Evolutionary conservation across 2,113 vertebrate genomes (phyloP).

Genomic region (Panthera uncia): DNA sequence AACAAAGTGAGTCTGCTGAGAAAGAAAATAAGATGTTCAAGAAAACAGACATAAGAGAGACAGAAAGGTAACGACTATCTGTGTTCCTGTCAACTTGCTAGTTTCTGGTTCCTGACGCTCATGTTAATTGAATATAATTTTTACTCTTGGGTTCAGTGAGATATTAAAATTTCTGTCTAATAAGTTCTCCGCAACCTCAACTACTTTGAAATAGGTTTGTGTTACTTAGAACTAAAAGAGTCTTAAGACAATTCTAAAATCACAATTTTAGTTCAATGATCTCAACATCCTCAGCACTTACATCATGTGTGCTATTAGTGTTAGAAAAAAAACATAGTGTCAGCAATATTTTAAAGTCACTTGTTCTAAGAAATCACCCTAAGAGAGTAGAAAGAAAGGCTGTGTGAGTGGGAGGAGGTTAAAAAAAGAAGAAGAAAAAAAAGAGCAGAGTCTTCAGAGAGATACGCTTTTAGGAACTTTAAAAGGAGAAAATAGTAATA

Average conservation of each 20-base stretch:
- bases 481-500: not conserved
- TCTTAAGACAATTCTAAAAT: constrained; percentile 20
- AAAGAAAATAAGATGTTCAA: not conserved
- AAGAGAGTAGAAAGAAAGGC: not conserved
- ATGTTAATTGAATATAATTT: not conserved
- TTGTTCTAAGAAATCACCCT: constrained; percentile 25
- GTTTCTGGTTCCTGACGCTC: not conserved
- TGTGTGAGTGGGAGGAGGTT: not conserved
- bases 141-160: not conserved
- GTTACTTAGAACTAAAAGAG: not conserved
- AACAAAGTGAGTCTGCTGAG: not conserved
- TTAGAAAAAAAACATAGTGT: not conserved
- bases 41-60: not conserved
- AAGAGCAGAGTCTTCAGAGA: not conserved
- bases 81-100: not conserved
- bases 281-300: not conserved
- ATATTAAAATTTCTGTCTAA: not conserved
- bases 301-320: not conserved
- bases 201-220: not conserved
- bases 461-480: not conserved
- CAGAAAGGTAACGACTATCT: not conserved
- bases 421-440: not conserved
- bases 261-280: constrained; percentile 27
- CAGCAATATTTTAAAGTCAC: not conserved
- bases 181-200: not conserved